Percentiles rank a stretch among this genome's conserved stretches.
Conservation (phyloP, 2,113 vertebrate genomes). For the Shinisaurus crocodilurus region DNA sequence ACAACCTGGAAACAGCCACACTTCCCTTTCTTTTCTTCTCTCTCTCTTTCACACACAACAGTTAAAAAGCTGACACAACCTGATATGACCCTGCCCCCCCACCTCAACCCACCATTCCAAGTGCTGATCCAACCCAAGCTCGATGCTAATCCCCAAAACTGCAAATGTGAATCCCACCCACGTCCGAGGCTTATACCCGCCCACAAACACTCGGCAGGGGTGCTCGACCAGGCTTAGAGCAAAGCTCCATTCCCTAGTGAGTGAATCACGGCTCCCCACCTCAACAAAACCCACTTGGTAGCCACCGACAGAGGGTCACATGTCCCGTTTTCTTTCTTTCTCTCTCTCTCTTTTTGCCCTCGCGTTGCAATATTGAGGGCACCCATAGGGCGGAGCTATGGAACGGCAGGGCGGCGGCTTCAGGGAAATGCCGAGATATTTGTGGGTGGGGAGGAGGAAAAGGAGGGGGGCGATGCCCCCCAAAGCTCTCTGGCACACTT, state of each 20-base stretch:
- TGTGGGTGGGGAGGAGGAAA: neutral
- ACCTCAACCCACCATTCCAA: no score
- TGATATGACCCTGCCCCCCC: neutral
- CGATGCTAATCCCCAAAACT: neutral
- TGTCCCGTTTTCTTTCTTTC: neutral
- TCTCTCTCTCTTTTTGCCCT: neutral
- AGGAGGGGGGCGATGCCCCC: no score
- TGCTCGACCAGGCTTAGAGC: neutral
- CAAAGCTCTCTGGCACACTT: no score
- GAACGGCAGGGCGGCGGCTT: neutral
- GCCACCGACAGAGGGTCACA: neutral
- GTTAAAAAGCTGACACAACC: neutral
- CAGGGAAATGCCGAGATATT: neutral
- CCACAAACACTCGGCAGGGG: neutral
- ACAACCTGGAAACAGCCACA: neutral
- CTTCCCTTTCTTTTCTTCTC: neutral
- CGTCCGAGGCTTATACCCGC: neutral
- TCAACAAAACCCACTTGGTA: neutral
- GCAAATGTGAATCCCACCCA: constrained; percentile 25
- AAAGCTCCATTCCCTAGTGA: neutral
- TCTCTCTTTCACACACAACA: neutral
- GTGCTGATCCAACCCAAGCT: fast-evolving
- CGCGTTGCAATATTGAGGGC: no score
- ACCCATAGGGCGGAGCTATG: neutral
- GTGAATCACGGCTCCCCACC: neutral